Conservation (phyloP, 2,888 invertebrate genomes). For the Lasioglossum vierecki region DNA sequence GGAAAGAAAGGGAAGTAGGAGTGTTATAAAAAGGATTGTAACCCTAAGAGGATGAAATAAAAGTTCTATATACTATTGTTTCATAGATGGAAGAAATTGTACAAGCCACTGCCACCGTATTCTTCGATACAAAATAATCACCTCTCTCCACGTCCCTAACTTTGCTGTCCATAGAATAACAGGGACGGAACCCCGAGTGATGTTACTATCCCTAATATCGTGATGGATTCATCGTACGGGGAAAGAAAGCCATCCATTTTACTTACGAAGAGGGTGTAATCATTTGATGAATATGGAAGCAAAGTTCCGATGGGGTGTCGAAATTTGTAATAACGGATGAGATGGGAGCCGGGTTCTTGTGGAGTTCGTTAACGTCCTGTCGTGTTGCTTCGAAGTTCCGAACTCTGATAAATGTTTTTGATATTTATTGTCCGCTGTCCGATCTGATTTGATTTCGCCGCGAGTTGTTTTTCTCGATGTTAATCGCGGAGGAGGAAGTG, state of each 20-base stretch:
- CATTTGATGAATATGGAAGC: background rate
- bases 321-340: background rate
- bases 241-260: constrained; percentile 10
- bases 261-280: constrained; percentile 4
- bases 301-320: background rate
- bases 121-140: background rate
- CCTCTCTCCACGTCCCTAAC: background rate
- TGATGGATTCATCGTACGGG: constrained; percentile 27
- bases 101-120: background rate
- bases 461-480: background rate
- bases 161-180: background rate
- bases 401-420: background rate
- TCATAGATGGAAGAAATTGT: background rate
- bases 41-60: too few species aligned
- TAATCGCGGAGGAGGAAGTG: background rate
- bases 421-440: background rate
- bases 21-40: too few species aligned
- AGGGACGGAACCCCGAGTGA: background rate
- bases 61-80: background rate
- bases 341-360: background rate
- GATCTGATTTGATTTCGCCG: background rate
- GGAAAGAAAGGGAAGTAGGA: too few species aligned
- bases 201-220: background rate
- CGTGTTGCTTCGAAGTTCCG: background rate
- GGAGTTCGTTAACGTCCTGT: background rate